A percentile compares a stretch with the other conserved stretches of the same genome.
Conservation (phyloP, 2,888 invertebrate genomes). For the Eutolmus rufibarbis region DNA sequence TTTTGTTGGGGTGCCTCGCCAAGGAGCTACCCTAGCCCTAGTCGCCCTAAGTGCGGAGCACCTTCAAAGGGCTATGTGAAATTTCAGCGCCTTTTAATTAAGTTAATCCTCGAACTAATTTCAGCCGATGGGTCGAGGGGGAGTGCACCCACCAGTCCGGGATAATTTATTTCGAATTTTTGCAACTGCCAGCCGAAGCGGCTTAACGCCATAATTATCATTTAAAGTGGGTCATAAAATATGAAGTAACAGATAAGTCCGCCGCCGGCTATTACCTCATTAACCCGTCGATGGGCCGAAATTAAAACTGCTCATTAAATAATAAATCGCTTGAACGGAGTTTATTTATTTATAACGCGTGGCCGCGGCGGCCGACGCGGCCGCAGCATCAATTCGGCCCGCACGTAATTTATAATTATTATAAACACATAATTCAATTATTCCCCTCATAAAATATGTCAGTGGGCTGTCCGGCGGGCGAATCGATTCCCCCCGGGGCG, state of each 20-base stretch:
- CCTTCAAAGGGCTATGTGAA: not conserved
- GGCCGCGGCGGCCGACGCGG: not conserved
- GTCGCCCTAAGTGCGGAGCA: not conserved
- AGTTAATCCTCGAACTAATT: slow-evolving; percentile 38
- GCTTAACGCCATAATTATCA: slow-evolving; percentile 26
- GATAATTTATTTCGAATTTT: not conserved
- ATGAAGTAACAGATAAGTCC: slow-evolving; percentile 22
- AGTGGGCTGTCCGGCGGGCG: slow-evolving; percentile 21
- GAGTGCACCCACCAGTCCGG: not conserved
- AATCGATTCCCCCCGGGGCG: slow-evolving; percentile 5
- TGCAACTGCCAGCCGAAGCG: not conserved
- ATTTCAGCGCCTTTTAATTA: slow-evolving; percentile 22
- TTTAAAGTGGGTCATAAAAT: slow-evolving; percentile 35
- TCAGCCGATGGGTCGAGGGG: not conserved
- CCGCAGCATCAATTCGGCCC: slow-evolving; percentile 26
- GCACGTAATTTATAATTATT: slow-evolving; percentile 35
- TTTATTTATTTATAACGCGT: slow-evolving; percentile 35
- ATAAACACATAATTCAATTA: slow-evolving; percentile 36
- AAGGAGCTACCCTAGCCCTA: not conserved
- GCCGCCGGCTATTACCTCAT: slow-evolving; percentile 26
- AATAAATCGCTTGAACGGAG: slow-evolving; percentile 31
- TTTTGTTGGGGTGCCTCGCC: not conserved
- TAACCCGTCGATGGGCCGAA: not conserved
- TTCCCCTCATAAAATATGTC: slow-evolving; percentile 35
- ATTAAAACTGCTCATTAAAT: slow-evolving; percentile 37